Evolutionary conservation across 2,888 invertebrate genomes (phyloP), one percentile per base, ranked within the genome.

Genomic region (Steromphala cineraria): DNA sequence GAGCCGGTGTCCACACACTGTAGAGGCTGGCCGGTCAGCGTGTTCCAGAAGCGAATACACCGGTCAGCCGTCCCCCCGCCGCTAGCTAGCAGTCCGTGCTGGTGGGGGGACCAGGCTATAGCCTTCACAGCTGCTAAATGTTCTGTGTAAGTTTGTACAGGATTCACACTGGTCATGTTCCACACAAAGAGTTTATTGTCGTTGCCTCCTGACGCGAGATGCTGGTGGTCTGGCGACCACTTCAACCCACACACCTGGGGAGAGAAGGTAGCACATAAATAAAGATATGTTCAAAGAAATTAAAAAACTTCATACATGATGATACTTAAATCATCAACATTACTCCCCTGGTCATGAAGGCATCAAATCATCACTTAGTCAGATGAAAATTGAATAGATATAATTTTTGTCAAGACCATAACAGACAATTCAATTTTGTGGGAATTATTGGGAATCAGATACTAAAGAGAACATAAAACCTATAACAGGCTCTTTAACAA

Each of bases 1-100:
- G 98, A 98, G 17, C 98, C 98, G 13, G 99, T 99, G 93, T 99
- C 99, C 40, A 99, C 97, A 93, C 97, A 98, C 94, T 99, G 99
- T 97, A 99, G 97, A 1, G 99, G 98, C 94, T 99, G 99, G 10
- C 98, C 98, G 0, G 99, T 99, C 84, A 99, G 94, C 0, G 99
- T 99, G 94, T 99, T 99, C 99, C 99, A 99, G 95, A 99, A 99
- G 24, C 98, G 95, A 84, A 98, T 98, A 93, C 98, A 98, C 36
- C 98, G 95, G 94, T 99, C 99, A 0, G 99, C 99, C 0, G 99
- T 99, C n/a, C 99, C 99, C n/a, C 99, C 99, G 67, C 99, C 99
- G 55, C 97, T 97, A 0, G 99, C 99, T 83, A 99, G 94, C 77
- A 99, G 94, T 0, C 99, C 99, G 94, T 99, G 99, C 94, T 99